phyloP scores from a whole-genome alignment of 2,888 invertebrate genomes.

The Hyalella azteca region DNA sequence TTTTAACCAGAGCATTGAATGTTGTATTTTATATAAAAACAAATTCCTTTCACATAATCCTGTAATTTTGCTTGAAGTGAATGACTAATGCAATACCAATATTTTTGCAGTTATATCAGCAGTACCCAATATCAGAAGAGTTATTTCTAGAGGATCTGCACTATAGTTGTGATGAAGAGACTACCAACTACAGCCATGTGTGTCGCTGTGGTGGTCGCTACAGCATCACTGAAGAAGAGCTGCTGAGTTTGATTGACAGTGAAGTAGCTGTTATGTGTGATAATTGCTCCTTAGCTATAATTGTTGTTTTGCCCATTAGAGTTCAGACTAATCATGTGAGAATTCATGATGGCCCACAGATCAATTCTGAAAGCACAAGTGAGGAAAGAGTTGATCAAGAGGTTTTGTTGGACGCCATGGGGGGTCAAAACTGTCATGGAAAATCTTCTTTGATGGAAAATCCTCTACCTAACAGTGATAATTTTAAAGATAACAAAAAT shows the following conservation, averaged over 20 bases:
- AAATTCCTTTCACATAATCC: not conserved
- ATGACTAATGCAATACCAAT: not conserved
- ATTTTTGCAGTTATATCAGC: conserved; percentile 51
- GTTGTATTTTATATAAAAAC: not conserved
- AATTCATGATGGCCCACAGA: too few relatives aligned
- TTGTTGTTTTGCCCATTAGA: conserved; percentile 45
- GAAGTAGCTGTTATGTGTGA: conserved; percentile 55
- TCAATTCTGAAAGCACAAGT: too few relatives aligned
- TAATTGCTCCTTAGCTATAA: conserved; percentile 55
- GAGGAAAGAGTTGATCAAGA: too few relatives aligned
- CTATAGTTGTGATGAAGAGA: conserved; percentile 41
- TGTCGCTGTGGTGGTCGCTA: conserved; percentile 58
- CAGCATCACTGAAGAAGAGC: conserved; percentile 48
- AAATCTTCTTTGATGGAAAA: too few relatives aligned
- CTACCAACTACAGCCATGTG: conserved; percentile 46
- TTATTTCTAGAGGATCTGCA: conserved; percentile 54
- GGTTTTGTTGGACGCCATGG: too few relatives aligned
- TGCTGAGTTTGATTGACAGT: conserved; percentile 46
- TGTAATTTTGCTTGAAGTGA: not conserved
- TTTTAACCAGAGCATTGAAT: too few relatives aligned
- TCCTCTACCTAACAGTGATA: too few relatives aligned
- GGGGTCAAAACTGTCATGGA: too few relatives aligned
- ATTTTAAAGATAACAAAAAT: too few relatives aligned
- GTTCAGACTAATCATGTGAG: conserved; percentile 19
- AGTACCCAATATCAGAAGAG: conserved; percentile 57